phyloP scores from a whole-genome alignment of 2,888 invertebrate genomes.

The Drymonia ruficornis region DNA sequence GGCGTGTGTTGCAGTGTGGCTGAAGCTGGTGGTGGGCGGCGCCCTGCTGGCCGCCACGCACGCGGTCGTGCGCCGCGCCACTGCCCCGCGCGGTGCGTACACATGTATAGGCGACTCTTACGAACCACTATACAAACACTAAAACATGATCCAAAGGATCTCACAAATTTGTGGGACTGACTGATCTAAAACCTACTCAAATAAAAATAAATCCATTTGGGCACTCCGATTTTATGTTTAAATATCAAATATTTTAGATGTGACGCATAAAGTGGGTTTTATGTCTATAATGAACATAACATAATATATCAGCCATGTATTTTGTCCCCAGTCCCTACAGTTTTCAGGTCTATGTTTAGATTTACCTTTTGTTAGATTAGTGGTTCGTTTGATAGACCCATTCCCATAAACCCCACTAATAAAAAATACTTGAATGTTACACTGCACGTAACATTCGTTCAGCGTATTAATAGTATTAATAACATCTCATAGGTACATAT shows the following conservation, averaged over 20 bases:
- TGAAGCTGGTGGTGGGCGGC: constrained; percentile 94
- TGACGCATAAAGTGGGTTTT: background rate
- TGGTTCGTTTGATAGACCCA: background rate
- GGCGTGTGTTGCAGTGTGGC: constrained; percentile 91
- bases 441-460: background rate
- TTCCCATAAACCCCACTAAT: background rate
- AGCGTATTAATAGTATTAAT: background rate
- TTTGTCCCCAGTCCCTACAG: background rate
- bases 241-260: too few species aligned
- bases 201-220: background rate
- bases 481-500: background rate
- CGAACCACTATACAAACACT: constrained; percentile 6
- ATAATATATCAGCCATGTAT: too few species aligned
- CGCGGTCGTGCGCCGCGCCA: constrained; percentile 90
- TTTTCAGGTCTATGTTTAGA: background rate
- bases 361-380: background rate
- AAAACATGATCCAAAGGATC: background rate
- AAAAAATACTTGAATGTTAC: background rate
- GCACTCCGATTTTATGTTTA: too few species aligned
- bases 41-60: constrained; percentile 94
- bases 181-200: background rate
- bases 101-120: constrained; percentile 11
- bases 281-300: too few species aligned
- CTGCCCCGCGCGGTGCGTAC: constrained; percentile 88
- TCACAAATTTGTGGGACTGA: too few species aligned